Conservation (phyloP, 2,888 invertebrate genomes). For the Lithosia quadra region DNA sequence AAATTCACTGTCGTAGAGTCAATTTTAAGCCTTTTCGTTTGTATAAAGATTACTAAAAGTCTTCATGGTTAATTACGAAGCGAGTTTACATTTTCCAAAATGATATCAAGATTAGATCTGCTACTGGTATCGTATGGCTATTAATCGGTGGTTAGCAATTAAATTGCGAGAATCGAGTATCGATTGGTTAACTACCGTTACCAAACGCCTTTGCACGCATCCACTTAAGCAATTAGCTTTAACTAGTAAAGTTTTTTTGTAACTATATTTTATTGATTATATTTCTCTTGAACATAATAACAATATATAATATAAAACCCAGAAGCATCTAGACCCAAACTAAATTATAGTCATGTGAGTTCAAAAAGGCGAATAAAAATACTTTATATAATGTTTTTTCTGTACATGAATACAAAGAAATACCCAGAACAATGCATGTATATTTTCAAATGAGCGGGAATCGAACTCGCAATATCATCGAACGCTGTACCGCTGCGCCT, state of each 20-base stretch:
- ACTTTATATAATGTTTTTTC: no score
- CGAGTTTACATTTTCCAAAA: constrained; percentile 56
- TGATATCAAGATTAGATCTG: constrained; percentile 62
- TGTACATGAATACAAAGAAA: no score
- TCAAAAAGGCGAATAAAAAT: no score
- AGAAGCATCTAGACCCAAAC: no score
- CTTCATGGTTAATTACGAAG: constrained; percentile 48
- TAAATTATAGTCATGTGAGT: no score
- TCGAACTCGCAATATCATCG: no score
- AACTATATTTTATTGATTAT: not conserved
- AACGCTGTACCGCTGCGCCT: no score
- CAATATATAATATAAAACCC: no score
- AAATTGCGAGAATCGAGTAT: constrained; percentile 77
- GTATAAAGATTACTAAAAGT: constrained; percentile 23
- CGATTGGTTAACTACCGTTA: constrained; percentile 76
- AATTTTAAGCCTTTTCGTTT: not conserved
- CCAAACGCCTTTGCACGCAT: constrained; percentile 65
- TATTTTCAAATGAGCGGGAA: no score
- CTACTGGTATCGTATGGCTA: constrained; percentile 67
- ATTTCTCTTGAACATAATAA: no score
- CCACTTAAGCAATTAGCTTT: constrained; percentile 41
- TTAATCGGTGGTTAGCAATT: constrained; percentile 70
- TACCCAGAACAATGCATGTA: no score
- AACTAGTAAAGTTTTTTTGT: constrained; percentile 25
- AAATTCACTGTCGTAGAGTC: not conserved